Evolutionary conservation across 2,113 vertebrate species (phyloP).

Genomic region (Coturnix japonica): DNA sequence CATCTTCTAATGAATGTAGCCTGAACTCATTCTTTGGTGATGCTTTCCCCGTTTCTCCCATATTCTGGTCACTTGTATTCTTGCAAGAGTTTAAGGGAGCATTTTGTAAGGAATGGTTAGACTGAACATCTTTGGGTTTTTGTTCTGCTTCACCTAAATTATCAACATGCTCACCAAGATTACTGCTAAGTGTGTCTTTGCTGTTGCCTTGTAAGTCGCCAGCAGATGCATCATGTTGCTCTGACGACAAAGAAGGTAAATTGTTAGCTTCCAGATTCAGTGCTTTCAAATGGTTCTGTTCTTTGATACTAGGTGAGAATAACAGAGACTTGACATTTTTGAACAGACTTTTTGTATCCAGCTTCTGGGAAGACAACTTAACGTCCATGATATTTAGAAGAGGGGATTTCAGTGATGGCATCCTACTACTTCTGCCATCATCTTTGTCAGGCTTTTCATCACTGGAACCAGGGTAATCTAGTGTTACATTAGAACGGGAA

Average conservation of each 20-base stretch:
- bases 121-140: conserved; percentile 65
- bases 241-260: conserved; percentile 34
- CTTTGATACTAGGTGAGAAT: conserved; percentile 43
- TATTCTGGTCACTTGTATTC: conserved; percentile 35
- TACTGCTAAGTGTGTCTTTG: conserved; percentile 16
- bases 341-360: conserved; percentile 67
- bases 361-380: conserved; percentile 69
- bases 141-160: conserved; percentile 70
- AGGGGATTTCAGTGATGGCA: conserved; percentile 69
- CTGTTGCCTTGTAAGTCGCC: conserved; percentile 39
- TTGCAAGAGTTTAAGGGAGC: conserved; percentile 25
- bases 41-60: conserved; percentile 39
- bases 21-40: conserved; percentile 39
- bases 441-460: conserved; percentile 56
- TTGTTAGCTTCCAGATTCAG: conserved; percentile 31
- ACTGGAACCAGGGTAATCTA: neutral
- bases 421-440: conserved; percentile 37
- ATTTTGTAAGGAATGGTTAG: conserved; percentile 48
- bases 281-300: conserved; percentile 29
- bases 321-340: conserved; percentile 69
- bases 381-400: conserved; percentile 68
- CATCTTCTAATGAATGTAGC: conserved; percentile 32
- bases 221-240: conserved; percentile 39
- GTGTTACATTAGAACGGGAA: conserved; percentile 23
- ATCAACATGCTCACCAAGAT: conserved; percentile 36